A percentile compares a stretch with the other conserved stretches of the same genome.
These are phyloP conservation scores for Bombyx mandarina DNA, from an alignment of 1,140 invertebrate species.

Conservation along the genomic window DNA sequence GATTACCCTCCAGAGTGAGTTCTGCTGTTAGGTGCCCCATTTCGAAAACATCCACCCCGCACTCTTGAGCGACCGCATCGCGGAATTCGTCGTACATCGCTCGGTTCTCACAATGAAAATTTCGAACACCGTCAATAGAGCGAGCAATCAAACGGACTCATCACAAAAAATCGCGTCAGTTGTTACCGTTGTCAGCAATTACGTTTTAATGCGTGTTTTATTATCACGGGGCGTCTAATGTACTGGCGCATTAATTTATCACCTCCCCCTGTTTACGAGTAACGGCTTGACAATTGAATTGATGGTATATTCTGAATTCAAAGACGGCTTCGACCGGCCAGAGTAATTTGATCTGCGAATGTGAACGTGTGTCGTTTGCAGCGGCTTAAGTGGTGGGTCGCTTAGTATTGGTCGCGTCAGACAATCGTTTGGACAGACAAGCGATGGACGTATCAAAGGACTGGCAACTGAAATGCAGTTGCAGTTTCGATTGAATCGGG, in stretches of 20 bases:
- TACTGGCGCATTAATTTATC: conserved; percentile 4
- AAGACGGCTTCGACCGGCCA: conserved; percentile 28
- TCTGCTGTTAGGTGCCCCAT: conserved; percentile 59
- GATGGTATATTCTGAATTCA: conserved; percentile 46
- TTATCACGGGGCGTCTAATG: conserved; percentile 25
- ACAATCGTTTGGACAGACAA: conserved; percentile 65
- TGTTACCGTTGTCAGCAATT: conserved; percentile 49
- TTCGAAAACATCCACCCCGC: conserved; percentile 27
- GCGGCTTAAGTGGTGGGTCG: conserved; percentile 22
- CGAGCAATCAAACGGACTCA: conserved; percentile 17
- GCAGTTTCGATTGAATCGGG: conserved; percentile 62
- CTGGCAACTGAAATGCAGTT: conserved; percentile 60
- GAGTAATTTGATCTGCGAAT: conserved; percentile 25
- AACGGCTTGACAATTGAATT: conserved; percentile 63
- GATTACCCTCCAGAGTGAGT: conserved; percentile 68
- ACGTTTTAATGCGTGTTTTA: conserved; percentile 67
- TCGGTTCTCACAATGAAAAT: conserved; percentile 10
- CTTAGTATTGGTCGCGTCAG: conserved; percentile 30
- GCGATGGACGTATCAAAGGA: conserved; percentile 68
- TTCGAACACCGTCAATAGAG: conserved; percentile 1
- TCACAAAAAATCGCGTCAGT: conserved; percentile 2
- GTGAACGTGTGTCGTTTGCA: conserved; percentile 14
- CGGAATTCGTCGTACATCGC: conserved; percentile 16
- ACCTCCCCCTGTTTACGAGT: conserved; percentile 51
- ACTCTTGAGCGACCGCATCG: conserved; percentile 15